A percentile compares a stretch with the other conserved stretches of the same genome.
Conservation (phyloP, 2,797 vertebrate species). For the Petrocephalus schoutedeni region DNA sequence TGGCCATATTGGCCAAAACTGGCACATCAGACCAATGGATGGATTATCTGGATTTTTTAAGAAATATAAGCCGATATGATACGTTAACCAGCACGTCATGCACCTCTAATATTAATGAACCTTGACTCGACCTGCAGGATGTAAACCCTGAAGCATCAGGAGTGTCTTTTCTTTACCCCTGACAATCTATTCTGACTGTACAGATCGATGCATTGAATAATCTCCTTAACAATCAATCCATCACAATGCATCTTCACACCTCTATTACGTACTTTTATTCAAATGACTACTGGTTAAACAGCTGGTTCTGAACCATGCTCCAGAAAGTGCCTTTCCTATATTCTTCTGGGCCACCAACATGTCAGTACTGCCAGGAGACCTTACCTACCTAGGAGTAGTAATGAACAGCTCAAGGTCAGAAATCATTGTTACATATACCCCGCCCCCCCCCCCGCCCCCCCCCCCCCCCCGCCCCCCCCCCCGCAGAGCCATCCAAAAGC, state of each 20-base stretch:
- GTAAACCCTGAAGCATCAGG: too few relatives aligned
- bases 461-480: too few relatives aligned
- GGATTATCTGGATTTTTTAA: neutral
- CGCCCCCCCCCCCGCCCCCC: too few relatives aligned
- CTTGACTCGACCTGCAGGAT: too few relatives aligned
- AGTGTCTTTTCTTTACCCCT: neutral
- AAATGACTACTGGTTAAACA: neutral
- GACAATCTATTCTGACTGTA: neutral
- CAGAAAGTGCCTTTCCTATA: neutral
- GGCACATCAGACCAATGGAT: neutral
- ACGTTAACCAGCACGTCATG: neutral
- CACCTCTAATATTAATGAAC: neutral
- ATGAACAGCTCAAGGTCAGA: too few relatives aligned
- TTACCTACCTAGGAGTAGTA: too few relatives aligned
- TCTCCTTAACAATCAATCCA: neutral
- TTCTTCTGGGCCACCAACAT: neutral
- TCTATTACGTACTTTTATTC: neutral
- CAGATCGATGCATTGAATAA: neutral
- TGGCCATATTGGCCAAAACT: neutral
- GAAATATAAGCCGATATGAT: neutral
- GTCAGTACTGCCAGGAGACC: neutral
- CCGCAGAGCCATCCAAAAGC: neutral
- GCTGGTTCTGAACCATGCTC: neutral
- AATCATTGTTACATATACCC: too few relatives aligned
- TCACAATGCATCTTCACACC: neutral